These are phyloP conservation scores for Epizoanthus stellaris DNA, from an alignment of 92 coral and sea anemone species.

Conservation along the genomic window DNA sequence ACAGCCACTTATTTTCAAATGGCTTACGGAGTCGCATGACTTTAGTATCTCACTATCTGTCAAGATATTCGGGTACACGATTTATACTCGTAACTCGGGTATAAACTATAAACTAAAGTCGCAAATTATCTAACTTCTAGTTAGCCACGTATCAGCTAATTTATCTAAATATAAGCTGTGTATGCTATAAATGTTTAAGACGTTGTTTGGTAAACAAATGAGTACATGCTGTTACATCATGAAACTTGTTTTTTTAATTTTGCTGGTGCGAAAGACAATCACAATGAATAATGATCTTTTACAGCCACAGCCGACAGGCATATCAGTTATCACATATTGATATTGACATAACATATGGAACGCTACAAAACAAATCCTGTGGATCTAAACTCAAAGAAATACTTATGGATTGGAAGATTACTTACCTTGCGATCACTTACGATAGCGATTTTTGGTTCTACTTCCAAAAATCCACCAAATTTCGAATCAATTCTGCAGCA, in stretches of 20 bases:
- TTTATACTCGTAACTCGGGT: background rate
- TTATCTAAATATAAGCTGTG: background rate
- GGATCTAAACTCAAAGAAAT: no score
- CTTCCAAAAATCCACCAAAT: slow-evolving; percentile 5
- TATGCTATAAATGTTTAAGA: slow-evolving; percentile 13
- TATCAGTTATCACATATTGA: no score
- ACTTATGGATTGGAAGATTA: no score
- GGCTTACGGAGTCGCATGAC: no score
- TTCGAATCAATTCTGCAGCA: no score
- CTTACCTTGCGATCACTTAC: no score
- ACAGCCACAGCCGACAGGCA: background rate
- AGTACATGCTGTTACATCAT: background rate
- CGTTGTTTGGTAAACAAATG: slow-evolving; percentile 3
- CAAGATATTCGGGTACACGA: no score
- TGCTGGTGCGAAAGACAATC: slow-evolving; percentile 9
- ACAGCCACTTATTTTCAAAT: no score
- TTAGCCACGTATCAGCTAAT: slow-evolving; percentile 4
- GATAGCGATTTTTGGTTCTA: background rate
- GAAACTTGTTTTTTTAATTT: background rate
- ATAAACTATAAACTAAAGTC: no score
- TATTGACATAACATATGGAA: no score
- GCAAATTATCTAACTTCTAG: slow-evolving; percentile 1
- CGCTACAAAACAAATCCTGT: no score
- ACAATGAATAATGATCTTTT: background rate
- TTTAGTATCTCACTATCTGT: no score